Base-by-base conservation (phyloP, 2,888 invertebrate genomes). In the Chorisops tibialis region DNA sequence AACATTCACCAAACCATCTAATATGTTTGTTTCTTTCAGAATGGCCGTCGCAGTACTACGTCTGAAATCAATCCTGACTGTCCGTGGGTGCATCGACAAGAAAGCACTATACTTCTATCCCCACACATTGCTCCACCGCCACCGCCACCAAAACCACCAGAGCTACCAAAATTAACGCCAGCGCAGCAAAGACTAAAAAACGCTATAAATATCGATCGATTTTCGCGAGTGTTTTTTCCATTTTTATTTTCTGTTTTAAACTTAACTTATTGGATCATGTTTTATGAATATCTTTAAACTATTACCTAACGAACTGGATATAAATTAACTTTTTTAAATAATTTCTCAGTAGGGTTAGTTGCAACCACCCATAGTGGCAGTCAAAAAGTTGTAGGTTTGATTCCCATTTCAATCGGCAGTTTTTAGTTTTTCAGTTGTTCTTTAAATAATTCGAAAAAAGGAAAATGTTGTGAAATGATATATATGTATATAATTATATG, bases 171-270 rank as follows among this genome's bases (percentile, higher is more conserved):
- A 67, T 69, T 81, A 39, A 83, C 82, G 18, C 80, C 81, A 21
- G 84, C 84, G 16, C 85, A 86, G 72, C 81, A 80, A 68, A 82
- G 83, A 19, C 79, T 86, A 61, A 83, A 83, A 69, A 80, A 85
- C 38, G 87, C 88, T 39, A 82, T 89, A 64, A 85, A 86, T 72
- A 86, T 89, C 64, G 88, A 89, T 74, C 81, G 87, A 60, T 83
- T 86, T 68, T 88, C 88, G 3, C 79, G 88, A 45, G 81, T 87
- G 56, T 84, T 86, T 70, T 89, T 89, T 72, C 88, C 88, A 2
- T 81, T 86, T 52, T 79, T 87, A 48, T 88, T 88, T 71, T 80
- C 87, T 62, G 75, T 85, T 62, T 79, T 88, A 49, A 88, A 88
- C 73, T 79, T 81, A 65, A 84, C 85, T 67, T 88, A 88, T 72